Base-by-base conservation (phyloP, 2,797 vertebrate species). In the Phataginus tricuspis region DNA sequence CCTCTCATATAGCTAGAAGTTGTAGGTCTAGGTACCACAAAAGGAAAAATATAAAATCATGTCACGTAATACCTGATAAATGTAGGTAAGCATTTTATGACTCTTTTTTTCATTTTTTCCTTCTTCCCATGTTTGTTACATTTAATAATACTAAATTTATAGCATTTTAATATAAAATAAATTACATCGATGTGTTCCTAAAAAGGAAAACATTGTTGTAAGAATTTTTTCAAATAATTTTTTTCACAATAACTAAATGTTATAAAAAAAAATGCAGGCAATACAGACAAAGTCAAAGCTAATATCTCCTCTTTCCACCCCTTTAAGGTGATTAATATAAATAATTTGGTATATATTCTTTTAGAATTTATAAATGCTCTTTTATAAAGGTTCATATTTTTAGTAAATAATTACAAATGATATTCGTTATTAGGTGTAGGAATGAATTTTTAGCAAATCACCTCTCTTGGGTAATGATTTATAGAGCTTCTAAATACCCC, bases 211-310 rank as follows among this genome's bases (percentile, higher is more conserved):
- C 14, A 23, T 16, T 88, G 51, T 13, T 69, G 0, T 75, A 57
- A 86, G 6, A 31, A 64, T 78, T 91, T 63, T 72, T 86, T 61
- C 34, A 86, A 51, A 5, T 13, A 23, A 19, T 57, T 61, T 77
- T 78, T 77, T 27, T 80, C 8, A 37, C 78, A 27, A 42, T 86
- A 68, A 66, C 31, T 64, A 7, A 72, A 90, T 92, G 2, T 86
- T 74, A 55, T 27, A 82, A 79, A 93, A 94, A 94, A 84, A 93
- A 94, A 89, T 92, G 6, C 19, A 89, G 9, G 8, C 16, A 64
- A 57, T 74, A 25, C 55, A 82, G 23, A 74, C 57, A 74, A 74
- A 39, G 42, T 61, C 69, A 94, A 83, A 91, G 29, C 68, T 75
- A 78, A 68, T 1, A 4, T 91, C 31, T 84, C 25, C 21, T 96